Evolutionary conservation across 2,797 vertebrate species (phyloP), one percentile per base, ranked within the genome.

Genomic region (Sandelia bainsii): DNA sequence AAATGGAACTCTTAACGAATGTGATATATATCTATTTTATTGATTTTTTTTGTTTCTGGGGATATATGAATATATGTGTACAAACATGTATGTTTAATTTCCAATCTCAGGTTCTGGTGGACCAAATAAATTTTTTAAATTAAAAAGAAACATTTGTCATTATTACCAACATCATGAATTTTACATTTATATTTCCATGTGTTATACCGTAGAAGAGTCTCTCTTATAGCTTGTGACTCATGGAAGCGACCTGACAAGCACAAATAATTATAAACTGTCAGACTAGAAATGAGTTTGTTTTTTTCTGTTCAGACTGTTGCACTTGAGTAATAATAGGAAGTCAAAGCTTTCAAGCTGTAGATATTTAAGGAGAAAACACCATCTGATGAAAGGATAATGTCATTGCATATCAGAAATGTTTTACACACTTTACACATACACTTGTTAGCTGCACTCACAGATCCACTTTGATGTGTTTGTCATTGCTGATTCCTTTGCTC

Each of bases 71-170:
- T 89, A 83, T 93, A 94, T 93, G 91, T 95, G 93, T 93, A 93
- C 89, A 95, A 49, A 78, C 84, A 91, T 95, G 92, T 95, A 92
- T 89, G 94, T 95, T 95, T 96, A 93, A 93, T 96, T 96, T 96
- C 95, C 94, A 96, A 96, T 96, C 97, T 99, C 98, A 98, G 98
- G 98, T 97, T 98, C 97, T 92, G 78, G 94, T 16, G 97, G 98
- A 99, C 98, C 97, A 99, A 98, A 99, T 98, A 96, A 96, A 96
- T 93, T 94, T 96, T 90, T 88, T 85, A 95, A 95, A 94, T 87
- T 84, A 91, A 87, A 87, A 63, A 3, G 8, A 1, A 16, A 10
- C 1, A 4, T 42, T 39, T 72, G 37, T 83, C 67, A 32, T 90
- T 51, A 57, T 84, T 83, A 9, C 1, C 0, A 51, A 39, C 3